Conservation (phyloP, 2,888 invertebrate genomes). For the Limnephilus rhombicus region DNA sequence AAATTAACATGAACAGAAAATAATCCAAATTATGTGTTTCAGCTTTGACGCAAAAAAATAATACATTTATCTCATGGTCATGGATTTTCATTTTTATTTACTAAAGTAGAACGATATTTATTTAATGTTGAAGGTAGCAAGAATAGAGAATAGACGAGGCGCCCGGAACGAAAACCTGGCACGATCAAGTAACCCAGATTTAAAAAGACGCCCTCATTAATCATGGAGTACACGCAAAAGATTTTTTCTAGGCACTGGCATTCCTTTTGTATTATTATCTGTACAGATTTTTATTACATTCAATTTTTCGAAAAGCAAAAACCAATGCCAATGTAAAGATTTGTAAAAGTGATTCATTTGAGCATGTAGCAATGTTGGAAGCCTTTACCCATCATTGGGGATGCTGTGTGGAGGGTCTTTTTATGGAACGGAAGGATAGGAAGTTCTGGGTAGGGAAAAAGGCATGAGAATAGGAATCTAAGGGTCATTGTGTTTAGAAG, state of each 20-base stretch:
- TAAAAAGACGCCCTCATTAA: not conserved
- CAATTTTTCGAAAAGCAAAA: not conserved
- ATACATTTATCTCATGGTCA: too few relatives aligned
- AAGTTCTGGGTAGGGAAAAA: too few relatives aligned
- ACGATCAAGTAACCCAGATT: conserved; percentile 11
- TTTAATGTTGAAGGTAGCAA: not conserved
- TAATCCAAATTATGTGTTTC: too few relatives aligned
- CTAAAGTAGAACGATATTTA: not conserved
- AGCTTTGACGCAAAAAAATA: too few relatives aligned
- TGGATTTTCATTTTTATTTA: not conserved
- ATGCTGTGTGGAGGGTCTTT: too few relatives aligned
- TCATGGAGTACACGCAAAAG: not conserved
- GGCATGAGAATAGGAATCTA: too few relatives aligned
- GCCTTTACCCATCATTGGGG: too few relatives aligned
- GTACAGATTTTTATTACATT: not conserved
- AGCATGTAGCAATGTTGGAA: not conserved
- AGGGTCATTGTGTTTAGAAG: too few relatives aligned
- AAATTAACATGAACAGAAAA: too few relatives aligned
- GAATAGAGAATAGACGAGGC: not conserved
- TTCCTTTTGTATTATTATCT: not conserved
- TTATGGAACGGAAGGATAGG: too few relatives aligned
- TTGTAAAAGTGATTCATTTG: not conserved
- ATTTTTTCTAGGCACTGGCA: not conserved
- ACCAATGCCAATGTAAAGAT: too few relatives aligned
- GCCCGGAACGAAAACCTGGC: not conserved